Conservation (phyloP, 2,797 vertebrate species). For the Paramormyrops hopkinsi region DNA sequence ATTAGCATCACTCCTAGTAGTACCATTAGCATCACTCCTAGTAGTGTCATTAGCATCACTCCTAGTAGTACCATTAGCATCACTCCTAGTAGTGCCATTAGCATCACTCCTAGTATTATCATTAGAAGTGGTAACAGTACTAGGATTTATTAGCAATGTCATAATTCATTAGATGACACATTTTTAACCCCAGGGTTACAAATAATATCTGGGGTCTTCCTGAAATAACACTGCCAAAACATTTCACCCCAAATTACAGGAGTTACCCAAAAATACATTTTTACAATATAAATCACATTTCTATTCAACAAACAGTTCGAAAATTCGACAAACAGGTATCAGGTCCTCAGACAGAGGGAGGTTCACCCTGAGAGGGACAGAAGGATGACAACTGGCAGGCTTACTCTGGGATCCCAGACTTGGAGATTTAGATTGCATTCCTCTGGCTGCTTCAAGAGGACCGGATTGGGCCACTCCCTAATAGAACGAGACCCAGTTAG, state of each 20-base stretch:
- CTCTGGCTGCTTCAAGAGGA: constrained; percentile 76
- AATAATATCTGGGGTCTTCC: neutral
- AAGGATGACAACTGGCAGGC: neutral
- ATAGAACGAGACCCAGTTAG: constrained; percentile 25
- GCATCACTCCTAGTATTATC: neutral
- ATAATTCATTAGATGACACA: neutral
- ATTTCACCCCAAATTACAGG: neutral
- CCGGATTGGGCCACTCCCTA: constrained; percentile 84
- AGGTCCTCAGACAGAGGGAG: neutral
- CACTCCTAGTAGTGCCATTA: no score
- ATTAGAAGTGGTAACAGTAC: neutral
- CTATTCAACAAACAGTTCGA: neutral
- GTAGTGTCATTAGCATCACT: no score
- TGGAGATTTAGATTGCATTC: constrained; percentile 81
- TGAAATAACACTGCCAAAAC: neutral
- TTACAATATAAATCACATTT: neutral
- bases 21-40: no score
- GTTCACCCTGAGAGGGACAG: neutral
- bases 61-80: no score
- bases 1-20: no score
- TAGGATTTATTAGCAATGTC: neutral
- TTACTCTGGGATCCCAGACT: constrained; percentile 82
- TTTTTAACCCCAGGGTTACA: neutral
- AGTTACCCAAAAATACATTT: neutral
- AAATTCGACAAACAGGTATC: neutral